Evolutionary conservation across 37 sponge, comb jelly and placozoan species (phyloP).

Genomic region (Aphrocallistes beatrix): DNA sequence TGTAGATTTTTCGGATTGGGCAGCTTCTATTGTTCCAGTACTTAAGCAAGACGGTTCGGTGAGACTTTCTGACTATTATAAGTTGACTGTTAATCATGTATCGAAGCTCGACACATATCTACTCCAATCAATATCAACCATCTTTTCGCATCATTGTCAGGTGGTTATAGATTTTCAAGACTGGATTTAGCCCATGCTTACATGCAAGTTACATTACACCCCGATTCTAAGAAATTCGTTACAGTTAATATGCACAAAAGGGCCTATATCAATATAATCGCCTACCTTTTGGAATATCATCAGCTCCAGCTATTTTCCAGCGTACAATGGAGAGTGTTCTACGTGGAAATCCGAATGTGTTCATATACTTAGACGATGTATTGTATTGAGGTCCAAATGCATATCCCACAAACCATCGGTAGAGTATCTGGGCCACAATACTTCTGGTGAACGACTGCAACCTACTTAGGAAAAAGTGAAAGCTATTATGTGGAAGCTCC

Average conservation of each 20-base stretch:
- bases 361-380: no score
- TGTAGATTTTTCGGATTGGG: conserved; percentile 34
- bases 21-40: conserved; percentile 37
- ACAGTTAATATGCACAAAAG: conserved; percentile 15
- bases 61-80: conserved; percentile 38
- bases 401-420: no score
- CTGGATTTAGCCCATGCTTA: conserved; percentile 15
- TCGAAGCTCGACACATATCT: conserved; percentile 24
- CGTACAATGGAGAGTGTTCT: background rate
- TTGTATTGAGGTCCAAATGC: no score
- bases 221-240: background rate
- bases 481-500: no score
- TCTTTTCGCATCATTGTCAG: conserved; percentile 25
- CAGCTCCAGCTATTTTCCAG: conserved; percentile 1
- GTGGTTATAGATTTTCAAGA: conserved; percentile 15
- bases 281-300: conserved; percentile 22
- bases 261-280: background rate
- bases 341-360: no score
- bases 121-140: conserved; percentile 33
- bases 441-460: no score
- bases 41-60: conserved; percentile 25
- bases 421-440: no score
- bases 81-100: conserved; percentile 29
- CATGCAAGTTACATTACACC: background rate
- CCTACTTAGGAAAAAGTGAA: no score